A percentile compares a stretch with the other conserved stretches of the same genome.
Conservation (phyloP, 1,140 invertebrate genomes). For the Coptotermes formosanus region DNA sequence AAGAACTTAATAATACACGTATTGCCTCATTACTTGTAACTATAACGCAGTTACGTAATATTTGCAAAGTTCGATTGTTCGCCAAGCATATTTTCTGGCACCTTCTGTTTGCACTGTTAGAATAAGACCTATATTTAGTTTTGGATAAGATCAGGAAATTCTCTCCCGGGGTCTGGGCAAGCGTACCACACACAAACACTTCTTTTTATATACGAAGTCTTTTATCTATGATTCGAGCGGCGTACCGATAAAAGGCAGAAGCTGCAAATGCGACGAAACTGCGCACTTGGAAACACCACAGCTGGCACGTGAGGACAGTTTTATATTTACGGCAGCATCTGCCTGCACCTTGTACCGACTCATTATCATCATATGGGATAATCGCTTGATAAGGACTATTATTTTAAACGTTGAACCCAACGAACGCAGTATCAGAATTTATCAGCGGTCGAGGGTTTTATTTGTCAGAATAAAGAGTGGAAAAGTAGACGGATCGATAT, state of each 20-base stretch:
- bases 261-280: not conserved
- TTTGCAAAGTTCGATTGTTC: not conserved
- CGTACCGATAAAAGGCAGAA: not conserved
- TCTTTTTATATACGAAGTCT: too few relatives aligned
- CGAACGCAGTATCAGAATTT: too few relatives aligned
- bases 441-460: too few relatives aligned
- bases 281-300: not conserved
- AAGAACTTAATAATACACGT: too few relatives aligned
- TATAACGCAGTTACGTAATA: not conserved
- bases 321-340: not conserved
- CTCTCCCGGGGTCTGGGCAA: not conserved
- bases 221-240: too few relatives aligned
- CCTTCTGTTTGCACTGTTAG: not conserved
- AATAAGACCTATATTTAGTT: not conserved
- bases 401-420: too few relatives aligned
- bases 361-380: too few relatives aligned
- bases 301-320: not conserved
- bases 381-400: too few relatives aligned
- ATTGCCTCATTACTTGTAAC: too few relatives aligned
- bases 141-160: not conserved
- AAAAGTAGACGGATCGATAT: too few relatives aligned
- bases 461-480: too few relatives aligned
- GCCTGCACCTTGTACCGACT: too few relatives aligned
- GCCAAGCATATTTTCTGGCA: not conserved
- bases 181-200: not conserved